Base-by-base conservation (phyloP, 2,797 vertebrate species). In the Danio tinwini region DNA sequence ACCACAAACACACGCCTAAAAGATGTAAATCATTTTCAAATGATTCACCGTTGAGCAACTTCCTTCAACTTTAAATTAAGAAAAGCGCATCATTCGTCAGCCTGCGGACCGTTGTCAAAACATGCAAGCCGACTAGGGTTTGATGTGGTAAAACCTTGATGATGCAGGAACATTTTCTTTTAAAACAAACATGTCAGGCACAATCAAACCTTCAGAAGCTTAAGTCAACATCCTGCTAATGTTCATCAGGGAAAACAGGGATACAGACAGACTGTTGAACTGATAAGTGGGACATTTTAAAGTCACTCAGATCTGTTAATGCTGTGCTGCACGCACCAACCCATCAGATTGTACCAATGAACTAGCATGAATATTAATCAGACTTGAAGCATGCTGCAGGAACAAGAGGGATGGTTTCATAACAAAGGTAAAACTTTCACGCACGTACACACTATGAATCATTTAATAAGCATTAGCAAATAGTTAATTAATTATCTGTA, bases 11-110 rank as follows among this genome's bases (percentile, higher is more conserved):
- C 10, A 65, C 12, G 45, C 44, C 61, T 50, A 63, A 56, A 77
- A 13, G 17, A 70, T 53, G 63, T 70, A 61, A 74, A 71, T 78
- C 75, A 39, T 19, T 72, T 74, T 12, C 14, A 42, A 74, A 76
- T 64, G 47, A 75, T 64, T 64, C 61, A 64, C 37, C 2, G 17
- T 76, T 65, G 39, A 64, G 61, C 61, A 65, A 76, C 14, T 61
- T 74, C 44, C 45, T 39, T 37, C 21, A 49, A n/a, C 19, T 74
- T 74, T n/a, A 56, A 56, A 44, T 56, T 6, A 72, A 72, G 17
- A 72, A 56, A 72, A 29, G 17, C 3, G 5, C 1, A 14, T 70
- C 50, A 42, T 40, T 70, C 40, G 45, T 73, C 70, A 73, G 29
- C 3, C 13, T 21, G 13, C 0, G 4, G 42, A 65, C 6, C 0